phyloP scores from a whole-genome alignment of 2,113 vertebrate species.

The Pandion haliaetus region DNA sequence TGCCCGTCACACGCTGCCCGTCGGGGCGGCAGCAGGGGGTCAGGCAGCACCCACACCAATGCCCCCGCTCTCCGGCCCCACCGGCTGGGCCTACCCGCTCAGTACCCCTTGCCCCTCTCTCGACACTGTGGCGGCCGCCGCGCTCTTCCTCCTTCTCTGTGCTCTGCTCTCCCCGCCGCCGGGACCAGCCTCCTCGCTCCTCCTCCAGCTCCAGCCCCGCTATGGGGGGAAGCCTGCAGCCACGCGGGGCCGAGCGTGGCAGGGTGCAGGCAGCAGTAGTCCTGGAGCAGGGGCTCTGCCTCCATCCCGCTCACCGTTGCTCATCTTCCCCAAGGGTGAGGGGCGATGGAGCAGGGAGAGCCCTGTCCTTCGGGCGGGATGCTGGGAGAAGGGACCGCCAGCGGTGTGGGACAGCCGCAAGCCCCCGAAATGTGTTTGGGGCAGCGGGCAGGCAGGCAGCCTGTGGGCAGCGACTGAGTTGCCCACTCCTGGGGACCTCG shows the following conservation, averaged over 20 bases:
- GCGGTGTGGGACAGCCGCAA: fast-evolving
- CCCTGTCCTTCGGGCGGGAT: background rate
- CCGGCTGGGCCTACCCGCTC: background rate
- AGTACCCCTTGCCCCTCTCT: background rate
- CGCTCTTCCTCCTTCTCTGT: constrained; percentile 4
- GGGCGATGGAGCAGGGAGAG: background rate
- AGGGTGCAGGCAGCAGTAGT: background rate
- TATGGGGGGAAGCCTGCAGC: background rate
- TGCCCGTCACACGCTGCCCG: background rate
- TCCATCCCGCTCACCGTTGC: fast-evolving
- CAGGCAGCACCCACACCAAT: background rate
- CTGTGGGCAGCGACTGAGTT: background rate
- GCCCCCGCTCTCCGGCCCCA: background rate
- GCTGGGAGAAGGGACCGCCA: fast-evolving
- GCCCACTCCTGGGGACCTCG: fast-evolving
- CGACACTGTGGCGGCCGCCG: background rate
- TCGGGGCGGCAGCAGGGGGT: background rate
- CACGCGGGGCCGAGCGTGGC: background rate
- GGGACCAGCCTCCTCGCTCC: constrained; percentile 12
- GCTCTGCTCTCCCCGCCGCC: background rate
- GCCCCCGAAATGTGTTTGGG: background rate
- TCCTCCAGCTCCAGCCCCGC: constrained; percentile 2
- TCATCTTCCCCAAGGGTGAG: fast-evolving
- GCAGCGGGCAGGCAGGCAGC: background rate
- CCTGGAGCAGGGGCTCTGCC: background rate